Conservation (phyloP, 2,797 vertebrate genomes). For the Ceryle rudis region DNA sequence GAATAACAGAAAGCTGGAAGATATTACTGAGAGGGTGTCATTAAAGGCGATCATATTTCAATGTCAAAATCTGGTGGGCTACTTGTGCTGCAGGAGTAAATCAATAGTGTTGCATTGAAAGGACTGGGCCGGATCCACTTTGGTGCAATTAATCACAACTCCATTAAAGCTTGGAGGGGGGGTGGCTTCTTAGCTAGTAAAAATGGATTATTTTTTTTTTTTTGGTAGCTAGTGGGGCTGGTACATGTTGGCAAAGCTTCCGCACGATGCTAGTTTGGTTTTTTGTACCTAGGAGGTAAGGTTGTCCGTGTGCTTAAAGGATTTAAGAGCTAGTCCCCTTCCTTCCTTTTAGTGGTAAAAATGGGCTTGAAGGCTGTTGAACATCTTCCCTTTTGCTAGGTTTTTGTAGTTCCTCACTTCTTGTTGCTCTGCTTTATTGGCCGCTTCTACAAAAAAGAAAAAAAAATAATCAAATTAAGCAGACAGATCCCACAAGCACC, state of each 20-base stretch:
- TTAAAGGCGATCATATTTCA: constrained; percentile 55
- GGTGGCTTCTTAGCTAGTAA: neutral
- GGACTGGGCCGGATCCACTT: constrained; percentile 19
- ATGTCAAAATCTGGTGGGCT: constrained; percentile 52
- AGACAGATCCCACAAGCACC: neutral
- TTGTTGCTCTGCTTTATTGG: neutral
- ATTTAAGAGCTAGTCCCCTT: neutral
- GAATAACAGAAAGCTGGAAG: constrained; percentile 51
- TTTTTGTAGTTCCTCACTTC: neutral
- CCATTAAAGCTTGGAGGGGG: constrained; percentile 17
- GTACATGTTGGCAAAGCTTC: neutral
- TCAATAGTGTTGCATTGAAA: constrained; percentile 48
- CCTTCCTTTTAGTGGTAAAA: neutral
- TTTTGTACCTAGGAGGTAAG: neutral
- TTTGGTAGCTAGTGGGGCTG: neutral
- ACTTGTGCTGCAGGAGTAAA: constrained; percentile 41
- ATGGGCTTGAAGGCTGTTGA: neutral
- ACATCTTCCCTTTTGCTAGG: neutral
- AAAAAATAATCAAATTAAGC: neutral
- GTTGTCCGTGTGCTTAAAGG: neutral
- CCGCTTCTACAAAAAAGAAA: neutral
- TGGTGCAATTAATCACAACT: constrained; percentile 60
- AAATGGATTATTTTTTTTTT: neutral
- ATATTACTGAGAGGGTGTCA: neutral
- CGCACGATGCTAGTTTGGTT: neutral